phyloP scores from a whole-genome alignment of 2,113 vertebrate species.

The Cardinalis cardinalis region DNA sequence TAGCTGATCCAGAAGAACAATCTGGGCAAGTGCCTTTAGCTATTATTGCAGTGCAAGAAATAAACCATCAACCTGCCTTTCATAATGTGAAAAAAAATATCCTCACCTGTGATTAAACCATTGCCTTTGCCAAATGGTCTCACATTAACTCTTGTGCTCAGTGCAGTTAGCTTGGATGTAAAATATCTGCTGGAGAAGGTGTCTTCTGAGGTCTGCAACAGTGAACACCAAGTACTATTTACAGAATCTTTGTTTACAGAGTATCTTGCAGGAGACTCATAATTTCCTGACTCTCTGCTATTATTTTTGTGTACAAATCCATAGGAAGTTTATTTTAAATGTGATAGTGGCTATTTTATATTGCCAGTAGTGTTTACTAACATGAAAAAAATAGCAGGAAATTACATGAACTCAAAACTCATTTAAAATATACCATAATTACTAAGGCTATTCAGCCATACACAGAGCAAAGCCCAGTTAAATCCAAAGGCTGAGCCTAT shows the following conservation, averaged over 20 bases:
- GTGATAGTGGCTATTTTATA: not conserved
- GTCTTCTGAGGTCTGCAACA: not conserved
- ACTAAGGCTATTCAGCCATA: not conserved
- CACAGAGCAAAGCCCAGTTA: not conserved
- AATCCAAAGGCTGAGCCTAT: not conserved
- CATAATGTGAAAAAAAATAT: not conserved
- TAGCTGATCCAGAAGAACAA: not conserved
- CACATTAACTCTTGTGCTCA: not conserved
- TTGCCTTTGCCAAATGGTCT: not conserved
- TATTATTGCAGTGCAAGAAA: not conserved
- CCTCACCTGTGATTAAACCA: not conserved
- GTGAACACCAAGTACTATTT: not conserved
- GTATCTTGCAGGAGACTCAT: not conserved
- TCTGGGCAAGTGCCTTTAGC: not conserved
- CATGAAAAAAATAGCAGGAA: not conserved
- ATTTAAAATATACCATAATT: not conserved
- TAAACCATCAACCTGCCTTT: not conserved
- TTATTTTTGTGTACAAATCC: not conserved
- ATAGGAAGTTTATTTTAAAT: constrained; percentile 7
- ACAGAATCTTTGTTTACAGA: not conserved
- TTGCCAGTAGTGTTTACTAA: not conserved
- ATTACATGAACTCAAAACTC: not conserved
- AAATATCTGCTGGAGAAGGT: not conserved
- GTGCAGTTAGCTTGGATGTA: not conserved
- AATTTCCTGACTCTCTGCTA: not conserved